Percentiles rank a stretch among this genome's conserved stretches.
phyloP scores from a whole-genome alignment of 2,797 vertebrate species.

The Hybognathus amarus region DNA sequence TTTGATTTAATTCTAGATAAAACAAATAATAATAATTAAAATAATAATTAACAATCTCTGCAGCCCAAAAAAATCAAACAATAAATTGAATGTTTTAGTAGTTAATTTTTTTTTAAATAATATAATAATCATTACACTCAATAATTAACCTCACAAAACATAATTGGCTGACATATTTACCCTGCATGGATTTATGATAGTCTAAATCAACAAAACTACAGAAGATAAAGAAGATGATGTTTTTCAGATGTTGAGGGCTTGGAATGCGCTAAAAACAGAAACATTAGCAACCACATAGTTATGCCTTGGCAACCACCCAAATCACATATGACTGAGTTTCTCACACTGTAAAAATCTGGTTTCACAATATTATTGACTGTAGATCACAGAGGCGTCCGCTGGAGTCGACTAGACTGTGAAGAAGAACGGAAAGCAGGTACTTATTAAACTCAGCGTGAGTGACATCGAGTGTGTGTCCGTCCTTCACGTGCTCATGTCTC shows the following conservation, averaged over 20 bases:
- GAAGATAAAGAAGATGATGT: neutral
- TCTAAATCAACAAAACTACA: too few species aligned
- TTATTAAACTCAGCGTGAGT: neutral
- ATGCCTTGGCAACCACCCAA: neutral
- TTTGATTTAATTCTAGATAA: neutral
- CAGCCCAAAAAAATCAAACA: neutral
- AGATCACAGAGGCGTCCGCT: conserved; percentile 57
- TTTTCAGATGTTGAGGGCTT: neutral
- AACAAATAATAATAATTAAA: neutral
- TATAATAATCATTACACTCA: neutral
- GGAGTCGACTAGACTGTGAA: conserved; percentile 55
- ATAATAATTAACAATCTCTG: neutral
- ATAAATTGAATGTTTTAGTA: neutral
- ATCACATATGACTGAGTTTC: neutral
- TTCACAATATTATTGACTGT: neutral
- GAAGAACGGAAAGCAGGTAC: conserved; percentile 62
- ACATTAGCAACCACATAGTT: neutral
- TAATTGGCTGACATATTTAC: neutral
- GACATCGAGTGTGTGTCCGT: neutral
- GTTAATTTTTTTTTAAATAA: neutral
- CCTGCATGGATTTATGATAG: neutral
- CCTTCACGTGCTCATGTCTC: neutral
- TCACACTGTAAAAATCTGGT: neutral
- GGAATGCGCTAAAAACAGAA: neutral
- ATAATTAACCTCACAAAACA: neutral